Evolutionary conservation across 2,113 vertebrate species (phyloP).

Genomic region (Gnathochromis pfefferi): DNA sequence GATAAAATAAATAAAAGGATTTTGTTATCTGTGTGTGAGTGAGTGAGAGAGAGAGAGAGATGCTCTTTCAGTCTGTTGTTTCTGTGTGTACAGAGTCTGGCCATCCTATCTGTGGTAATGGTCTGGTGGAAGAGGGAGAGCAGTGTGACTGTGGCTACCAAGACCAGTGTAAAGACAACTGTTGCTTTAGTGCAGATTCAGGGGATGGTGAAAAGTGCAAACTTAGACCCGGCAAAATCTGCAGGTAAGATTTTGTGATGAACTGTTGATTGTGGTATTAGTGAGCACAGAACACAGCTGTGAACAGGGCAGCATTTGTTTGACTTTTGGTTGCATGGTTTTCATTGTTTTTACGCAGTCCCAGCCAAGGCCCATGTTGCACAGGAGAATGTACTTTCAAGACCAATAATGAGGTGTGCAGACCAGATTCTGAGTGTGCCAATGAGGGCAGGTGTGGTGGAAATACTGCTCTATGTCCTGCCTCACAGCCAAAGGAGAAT

Average conservation of each 20-base stretch:
- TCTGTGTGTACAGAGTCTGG: constrained; percentile 81
- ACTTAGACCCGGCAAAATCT: constrained; percentile 73
- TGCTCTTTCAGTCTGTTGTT: constrained; percentile 10
- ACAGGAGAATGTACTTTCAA: constrained; percentile 75
- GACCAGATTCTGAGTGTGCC: constrained; percentile 85
- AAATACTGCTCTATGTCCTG: constrained; percentile 76
- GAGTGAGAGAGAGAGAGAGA: neutral
- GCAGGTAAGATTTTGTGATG: constrained; percentile 76
- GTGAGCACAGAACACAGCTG: neutral
- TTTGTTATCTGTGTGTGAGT: neutral
- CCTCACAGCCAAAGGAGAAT: constrained; percentile 81
- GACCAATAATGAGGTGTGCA: constrained; percentile 66
- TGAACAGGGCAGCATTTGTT: neutral
- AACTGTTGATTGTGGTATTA: neutral
- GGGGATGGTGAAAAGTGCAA: constrained; percentile 81
- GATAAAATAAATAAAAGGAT: neutral
- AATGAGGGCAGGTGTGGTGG: constrained; percentile 80
- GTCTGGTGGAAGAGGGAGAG: constrained; percentile 88
- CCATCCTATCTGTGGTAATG: constrained; percentile 95
- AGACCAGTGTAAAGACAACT: constrained; percentile 87
- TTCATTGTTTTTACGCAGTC: constrained; percentile 59
- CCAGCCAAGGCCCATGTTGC: constrained; percentile 94
- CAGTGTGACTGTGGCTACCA: constrained; percentile 94
- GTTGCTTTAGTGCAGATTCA: constrained; percentile 85
- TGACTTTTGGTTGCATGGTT: neutral